A percentile compares a stretch with the other conserved stretches of the same genome.
Conservation (phyloP, 2,797 vertebrate genomes). For the Amniataba percoides region DNA sequence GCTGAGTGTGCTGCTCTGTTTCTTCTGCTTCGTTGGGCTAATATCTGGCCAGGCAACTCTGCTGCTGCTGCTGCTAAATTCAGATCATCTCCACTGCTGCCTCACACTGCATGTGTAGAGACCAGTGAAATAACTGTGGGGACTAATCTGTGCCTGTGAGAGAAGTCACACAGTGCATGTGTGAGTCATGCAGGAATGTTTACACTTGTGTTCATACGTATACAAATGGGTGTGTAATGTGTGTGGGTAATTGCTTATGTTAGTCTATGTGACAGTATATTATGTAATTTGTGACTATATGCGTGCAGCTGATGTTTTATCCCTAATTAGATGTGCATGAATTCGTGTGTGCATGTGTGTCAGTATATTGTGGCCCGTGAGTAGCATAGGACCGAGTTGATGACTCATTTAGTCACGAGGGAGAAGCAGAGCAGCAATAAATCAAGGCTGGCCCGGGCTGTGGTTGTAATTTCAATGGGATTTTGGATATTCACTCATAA, state of each 20-base stretch:
- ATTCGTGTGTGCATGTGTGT: slow-evolving; percentile 29
- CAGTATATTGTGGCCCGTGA: slow-evolving; percentile 35
- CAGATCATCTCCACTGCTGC: slow-evolving; percentile 47
- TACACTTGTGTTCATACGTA: not conserved
- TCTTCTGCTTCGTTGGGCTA: slow-evolving; percentile 75
- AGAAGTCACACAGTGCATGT: not conserved
- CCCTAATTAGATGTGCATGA: slow-evolving; percentile 49
- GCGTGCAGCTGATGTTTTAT: slow-evolving; percentile 29
- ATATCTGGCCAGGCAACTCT: slow-evolving; percentile 60
- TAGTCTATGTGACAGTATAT: slow-evolving; percentile 18
- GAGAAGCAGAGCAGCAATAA: slow-evolving; percentile 52
- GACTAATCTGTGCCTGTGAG: slow-evolving; percentile 16
- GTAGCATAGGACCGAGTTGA: slow-evolving; percentile 33
- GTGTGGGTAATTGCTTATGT: slow-evolving; percentile 20
- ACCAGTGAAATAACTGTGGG: slow-evolving; percentile 37
- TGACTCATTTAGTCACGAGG: slow-evolving; percentile 66
- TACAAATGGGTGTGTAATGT: slow-evolving; percentile 10
- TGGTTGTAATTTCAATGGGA: slow-evolving; percentile 46
- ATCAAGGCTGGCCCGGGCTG: slow-evolving; percentile 36
- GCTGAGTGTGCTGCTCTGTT: slow-evolving; percentile 70
- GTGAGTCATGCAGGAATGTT: slow-evolving; percentile 34
- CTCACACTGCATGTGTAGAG: slow-evolving; percentile 23
- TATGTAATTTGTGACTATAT: slow-evolving; percentile 36
- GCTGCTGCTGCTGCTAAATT: slow-evolving; percentile 54
- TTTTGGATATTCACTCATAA: slow-evolving; percentile 46